Evolutionary conservation across 2,113 vertebrate genomes (phyloP).

Genomic region (Tragelaphus buxtoni): DNA sequence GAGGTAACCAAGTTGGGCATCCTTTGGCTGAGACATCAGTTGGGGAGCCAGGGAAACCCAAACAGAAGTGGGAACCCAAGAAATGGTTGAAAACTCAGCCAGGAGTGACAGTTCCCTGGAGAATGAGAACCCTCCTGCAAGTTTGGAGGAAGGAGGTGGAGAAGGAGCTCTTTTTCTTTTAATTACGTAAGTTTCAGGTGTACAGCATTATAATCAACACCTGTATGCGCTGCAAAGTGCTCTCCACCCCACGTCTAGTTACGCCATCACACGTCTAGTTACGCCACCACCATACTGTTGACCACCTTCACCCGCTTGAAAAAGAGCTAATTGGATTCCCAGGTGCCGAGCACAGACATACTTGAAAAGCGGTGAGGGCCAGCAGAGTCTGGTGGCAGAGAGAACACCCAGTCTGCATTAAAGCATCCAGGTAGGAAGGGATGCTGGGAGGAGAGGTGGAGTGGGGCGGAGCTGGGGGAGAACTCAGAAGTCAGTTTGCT

Average conservation of each 20-base stretch:
- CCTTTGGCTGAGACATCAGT: background rate
- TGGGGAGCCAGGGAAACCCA: background rate
- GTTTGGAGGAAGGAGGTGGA: background rate
- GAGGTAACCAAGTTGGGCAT: background rate
- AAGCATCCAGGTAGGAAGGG: background rate
- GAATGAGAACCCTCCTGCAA: background rate
- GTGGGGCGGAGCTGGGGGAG: fast-evolving
- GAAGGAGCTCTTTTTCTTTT: background rate
- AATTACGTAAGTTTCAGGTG: background rate
- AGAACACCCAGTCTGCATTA: background rate
- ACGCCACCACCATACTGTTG: background rate
- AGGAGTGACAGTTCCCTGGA: background rate
- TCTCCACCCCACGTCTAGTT: background rate
- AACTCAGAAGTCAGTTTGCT: background rate
- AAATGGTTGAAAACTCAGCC: background rate
- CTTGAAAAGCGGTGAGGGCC: background rate
- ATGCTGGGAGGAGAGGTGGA: too few relatives aligned
- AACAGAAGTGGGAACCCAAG: background rate
- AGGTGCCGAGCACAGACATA: background rate
- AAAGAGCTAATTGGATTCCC: background rate
- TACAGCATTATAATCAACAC: background rate
- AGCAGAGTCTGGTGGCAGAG: background rate
- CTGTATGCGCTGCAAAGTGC: background rate
- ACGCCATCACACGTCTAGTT: background rate
- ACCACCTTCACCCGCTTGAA: background rate